Percentiles rank a stretch among this genome's conserved stretches.
phyloP scores from a whole-genome alignment of 2,888 invertebrate genomes.

The Mellilla xanthometata region DNA sequence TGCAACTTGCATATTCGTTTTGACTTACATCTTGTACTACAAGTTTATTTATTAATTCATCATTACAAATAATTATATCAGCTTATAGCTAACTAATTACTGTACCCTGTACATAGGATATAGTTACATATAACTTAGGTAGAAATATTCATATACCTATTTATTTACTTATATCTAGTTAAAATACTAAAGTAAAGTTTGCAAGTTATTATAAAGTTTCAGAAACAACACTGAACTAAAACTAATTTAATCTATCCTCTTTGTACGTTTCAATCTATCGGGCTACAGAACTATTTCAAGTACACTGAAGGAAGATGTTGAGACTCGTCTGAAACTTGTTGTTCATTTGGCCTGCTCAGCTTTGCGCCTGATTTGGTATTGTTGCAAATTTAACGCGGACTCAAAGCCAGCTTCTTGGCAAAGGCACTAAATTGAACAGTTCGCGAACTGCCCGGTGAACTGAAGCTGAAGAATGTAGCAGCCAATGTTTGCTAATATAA shows the following conservation, averaged over 20 bases:
- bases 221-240: conserved; percentile 6
- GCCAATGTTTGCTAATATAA: conserved; percentile 3
- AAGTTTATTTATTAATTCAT: no score
- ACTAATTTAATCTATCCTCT: conserved; percentile 26
- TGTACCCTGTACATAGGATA: no score
- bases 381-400: conserved; percentile 65
- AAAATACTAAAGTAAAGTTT: no score
- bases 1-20: no score
- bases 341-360: conserved; percentile 61
- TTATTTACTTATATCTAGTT: no score
- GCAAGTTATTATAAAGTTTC: no score
- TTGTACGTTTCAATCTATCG: conserved; percentile 28
- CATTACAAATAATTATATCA: no score
- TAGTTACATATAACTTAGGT: no score
- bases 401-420: conserved; percentile 59
- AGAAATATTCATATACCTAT: no score
- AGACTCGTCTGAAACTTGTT: conserved; percentile 56
- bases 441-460: conserved; percentile 40
- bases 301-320: conserved; percentile 45
- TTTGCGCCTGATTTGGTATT: conserved; percentile 70
- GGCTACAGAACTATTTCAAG: conserved; percentile 39
- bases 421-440: conserved; percentile 59
- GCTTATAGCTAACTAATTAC: no score
- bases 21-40: no score
- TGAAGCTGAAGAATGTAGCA: conserved; percentile 12